A percentile compares a stretch with the other conserved stretches of the same genome.
Evolutionary conservation across 2,888 invertebrate genomes (phyloP).

Genomic region (Apamea anceps): DNA sequence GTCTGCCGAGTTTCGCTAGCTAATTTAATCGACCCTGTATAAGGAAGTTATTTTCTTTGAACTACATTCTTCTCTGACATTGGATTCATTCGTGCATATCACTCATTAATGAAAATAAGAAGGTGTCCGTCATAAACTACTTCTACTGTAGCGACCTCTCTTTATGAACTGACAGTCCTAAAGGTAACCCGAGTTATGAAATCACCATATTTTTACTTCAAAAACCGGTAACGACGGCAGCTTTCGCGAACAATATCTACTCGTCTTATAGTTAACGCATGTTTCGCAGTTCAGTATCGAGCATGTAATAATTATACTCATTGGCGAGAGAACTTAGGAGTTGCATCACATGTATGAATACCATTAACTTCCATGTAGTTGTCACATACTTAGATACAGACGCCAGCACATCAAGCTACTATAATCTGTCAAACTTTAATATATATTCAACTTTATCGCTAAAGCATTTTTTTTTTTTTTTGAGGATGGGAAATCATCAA

Average conservation of each 20-base stretch:
- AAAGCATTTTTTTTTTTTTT: too few species aligned
- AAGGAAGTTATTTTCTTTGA: background rate
- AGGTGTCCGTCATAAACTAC: background rate
- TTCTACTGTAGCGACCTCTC: background rate
- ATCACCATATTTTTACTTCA: background rate
- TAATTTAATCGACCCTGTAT: background rate
- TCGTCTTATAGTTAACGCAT: constrained; percentile 5
- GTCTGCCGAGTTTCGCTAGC: too few species aligned
- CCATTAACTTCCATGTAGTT: background rate
- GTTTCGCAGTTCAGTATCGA: constrained; percentile 13
- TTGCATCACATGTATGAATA: background rate
- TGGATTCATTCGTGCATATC: background rate
- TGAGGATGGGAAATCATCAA: too few species aligned
- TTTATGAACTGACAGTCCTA: background rate
- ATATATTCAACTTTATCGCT: too few species aligned
- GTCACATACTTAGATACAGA: background rate
- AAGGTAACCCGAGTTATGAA: background rate
- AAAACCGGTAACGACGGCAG: background rate
- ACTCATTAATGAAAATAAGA: background rate
- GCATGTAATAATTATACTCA: constrained; percentile 32
- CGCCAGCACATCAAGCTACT: too few species aligned
- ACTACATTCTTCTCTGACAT: background rate
- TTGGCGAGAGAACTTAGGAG: background rate
- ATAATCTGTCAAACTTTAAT: too few species aligned
- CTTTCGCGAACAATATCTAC: constrained; percentile 19